Base-by-base conservation (phyloP, 2,113 vertebrate species). In the Tetrax tetrax region DNA sequence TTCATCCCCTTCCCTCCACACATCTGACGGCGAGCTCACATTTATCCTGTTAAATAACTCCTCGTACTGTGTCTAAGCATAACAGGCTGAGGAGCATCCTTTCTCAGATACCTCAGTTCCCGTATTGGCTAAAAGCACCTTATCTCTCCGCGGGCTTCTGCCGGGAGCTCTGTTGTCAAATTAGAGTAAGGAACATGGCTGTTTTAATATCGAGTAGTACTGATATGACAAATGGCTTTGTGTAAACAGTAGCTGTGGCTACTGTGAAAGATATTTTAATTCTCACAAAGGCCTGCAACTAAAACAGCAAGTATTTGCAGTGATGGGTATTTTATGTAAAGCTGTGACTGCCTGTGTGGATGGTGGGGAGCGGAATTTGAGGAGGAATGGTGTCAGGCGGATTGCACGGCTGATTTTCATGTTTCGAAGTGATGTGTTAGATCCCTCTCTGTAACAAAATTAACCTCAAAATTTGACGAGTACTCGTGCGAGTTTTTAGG, bases 161-260 rank as follows among this genome's bases (percentile, higher is more conserved):
- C 35, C 86, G 76, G 92, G 78, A 89, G 53, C 72, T 80, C 66
- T 2, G 6, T 87, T 93, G 84, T 97, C 94, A 96, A 86, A 92
- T 92, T 91, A 83, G 65, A 95, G 57, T 83, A 93, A 86, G 24
- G n/a, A 95, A 74, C 37, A 72, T 59, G 72, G 37, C 64, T 79
- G 53, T 64, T 91, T 89, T 90, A 91, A 76, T 93, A 89, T 75
- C 3, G 6, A 18, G 28, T 82, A 89, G 33, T 61, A 51, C 64
- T 84, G 75, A 41, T 89, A 79, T 43, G 63, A 88, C 75, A 92
- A 90, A 85, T 75, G 81, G 43, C 59, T 90, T 94, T 89, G 81
- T 90, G 66, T 79, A 83, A 90, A 96, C 38, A 45, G 22, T 59
- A 45, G 29, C 0, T 1, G 21, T 71, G 80, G 75, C 76, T 79